A percentile compares a stretch with the other conserved stretches of the same genome.
Conservation (phyloP, 2,797 vertebrate genomes). For the Garrulus glandarius region DNA sequence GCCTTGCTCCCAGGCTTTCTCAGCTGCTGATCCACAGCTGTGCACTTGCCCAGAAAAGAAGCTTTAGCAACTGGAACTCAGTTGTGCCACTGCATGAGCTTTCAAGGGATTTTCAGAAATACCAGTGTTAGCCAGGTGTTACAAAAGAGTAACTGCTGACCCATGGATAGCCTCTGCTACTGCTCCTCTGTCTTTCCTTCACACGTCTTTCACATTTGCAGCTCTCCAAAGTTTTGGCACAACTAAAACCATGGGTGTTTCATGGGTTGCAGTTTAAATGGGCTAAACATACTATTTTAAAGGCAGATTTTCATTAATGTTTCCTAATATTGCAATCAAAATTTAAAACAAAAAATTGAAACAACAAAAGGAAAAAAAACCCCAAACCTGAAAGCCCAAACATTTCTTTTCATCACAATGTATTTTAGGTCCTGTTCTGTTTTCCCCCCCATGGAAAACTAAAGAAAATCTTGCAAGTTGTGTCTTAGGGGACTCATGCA, state of each 20-base stretch:
- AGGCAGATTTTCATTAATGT: background rate
- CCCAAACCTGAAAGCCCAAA: background rate
- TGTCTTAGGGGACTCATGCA: background rate
- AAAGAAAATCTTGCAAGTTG: background rate
- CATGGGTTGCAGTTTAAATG: background rate
- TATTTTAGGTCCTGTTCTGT: background rate
- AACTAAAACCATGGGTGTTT: background rate
- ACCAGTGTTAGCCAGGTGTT: background rate
- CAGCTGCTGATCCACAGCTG: background rate
- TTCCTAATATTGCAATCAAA: background rate
- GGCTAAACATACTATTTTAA: background rate
- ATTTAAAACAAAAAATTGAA: background rate
- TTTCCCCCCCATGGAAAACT: background rate
- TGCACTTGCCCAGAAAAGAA: background rate
- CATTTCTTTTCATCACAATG: background rate
- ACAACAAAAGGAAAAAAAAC: background rate
- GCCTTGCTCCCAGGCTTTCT: background rate
- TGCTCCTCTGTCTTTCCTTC: background rate
- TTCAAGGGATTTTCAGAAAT: background rate
- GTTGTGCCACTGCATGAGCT: background rate
- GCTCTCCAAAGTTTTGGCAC: background rate
- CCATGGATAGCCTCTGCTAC: background rate
- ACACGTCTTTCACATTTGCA: background rate
- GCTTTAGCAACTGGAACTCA: background rate
- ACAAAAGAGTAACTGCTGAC: background rate